These are phyloP conservation scores for Marcusenius ussheri DNA, from an alignment of 2,113 vertebrate genomes.

Conservation along the genomic window DNA sequence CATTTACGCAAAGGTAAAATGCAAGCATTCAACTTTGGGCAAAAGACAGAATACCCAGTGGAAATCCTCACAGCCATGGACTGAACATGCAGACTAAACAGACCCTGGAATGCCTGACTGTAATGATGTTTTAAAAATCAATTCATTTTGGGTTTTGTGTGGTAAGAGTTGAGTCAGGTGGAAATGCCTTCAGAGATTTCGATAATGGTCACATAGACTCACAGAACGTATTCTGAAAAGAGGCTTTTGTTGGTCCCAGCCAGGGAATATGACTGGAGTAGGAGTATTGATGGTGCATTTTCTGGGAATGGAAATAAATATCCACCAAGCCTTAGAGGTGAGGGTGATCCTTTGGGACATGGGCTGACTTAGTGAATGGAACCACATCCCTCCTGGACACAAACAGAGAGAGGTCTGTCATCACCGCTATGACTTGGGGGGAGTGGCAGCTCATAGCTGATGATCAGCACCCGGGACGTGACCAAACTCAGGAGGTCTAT, in stretches of 20 bases:
- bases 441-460: not conserved
- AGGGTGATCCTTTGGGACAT: not conserved
- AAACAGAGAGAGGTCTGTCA: not conserved
- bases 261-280: not conserved
- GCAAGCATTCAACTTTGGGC: not conserved
- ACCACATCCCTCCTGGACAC: not conserved
- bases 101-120: not conserved
- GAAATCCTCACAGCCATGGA: not conserved
- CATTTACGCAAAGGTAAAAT: not conserved
- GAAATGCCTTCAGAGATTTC: not conserved
- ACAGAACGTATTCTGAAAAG: not conserved
- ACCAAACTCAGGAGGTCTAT: not conserved
- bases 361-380: conserved; percentile 4
- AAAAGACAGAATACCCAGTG: not conserved
- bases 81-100: not conserved
- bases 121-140: not conserved
- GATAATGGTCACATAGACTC: not conserved
- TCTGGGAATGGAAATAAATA: not conserved
- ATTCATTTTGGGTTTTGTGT: not conserved
- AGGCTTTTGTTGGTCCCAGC: not conserved
- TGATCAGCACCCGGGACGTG: not conserved
- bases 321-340: not conserved
- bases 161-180: conserved; percentile 1
- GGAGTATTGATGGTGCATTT: not conserved
- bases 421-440: not conserved